Base-by-base conservation (phyloP, 1,140 invertebrate species). In the Dysdera silvatica region DNA sequence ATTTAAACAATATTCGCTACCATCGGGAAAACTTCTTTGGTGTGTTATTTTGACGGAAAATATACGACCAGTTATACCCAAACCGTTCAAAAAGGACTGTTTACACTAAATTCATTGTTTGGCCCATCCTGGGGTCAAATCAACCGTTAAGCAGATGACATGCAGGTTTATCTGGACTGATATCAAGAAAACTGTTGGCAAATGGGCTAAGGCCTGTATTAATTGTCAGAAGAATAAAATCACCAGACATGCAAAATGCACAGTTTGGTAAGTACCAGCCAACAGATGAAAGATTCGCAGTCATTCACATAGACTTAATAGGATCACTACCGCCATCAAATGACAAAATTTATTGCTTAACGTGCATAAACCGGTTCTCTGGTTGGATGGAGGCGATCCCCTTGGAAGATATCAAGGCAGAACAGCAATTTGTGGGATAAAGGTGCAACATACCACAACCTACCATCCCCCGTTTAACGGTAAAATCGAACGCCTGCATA, bases 231-330 rank as follows among this genome's bases (percentile, higher is more conserved):
- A 24, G 20, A 51, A 32, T 8, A 66, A 67, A 61, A 24, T 61
- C 0, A 20, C 7, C 2, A 65, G 56, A 61, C 63, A 67, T 26
- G 61, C 64, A 7, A 67, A 52, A 49, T 33, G n/a, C 45, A 10
- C 59, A 72, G 7, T 24, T 48, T 24, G 31, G 8, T n/a, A 31
- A 45, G 10, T 62, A 45, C 33, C 3, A 49, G 31, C 12, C 33
- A 4, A 24, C 31, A 14, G 29, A 49, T 33, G 12, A 24, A 26
- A 31, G 48, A 29, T 79, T 80, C 59, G 43, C 68, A 2, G 74
- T 78, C 51, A 65, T 81, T 0, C 75, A 82, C 67, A 67, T 81
- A 0, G 80, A 82, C 68, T 70, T 82, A 3, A 70, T 82, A 12
- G 76, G 78, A 0, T 78, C 75, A 0, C 51, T 82, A 2, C 75